These are phyloP conservation scores for Meiosimyza platycephala DNA, from an alignment of 2,888 invertebrate species.

Conservation along the genomic window DNA sequence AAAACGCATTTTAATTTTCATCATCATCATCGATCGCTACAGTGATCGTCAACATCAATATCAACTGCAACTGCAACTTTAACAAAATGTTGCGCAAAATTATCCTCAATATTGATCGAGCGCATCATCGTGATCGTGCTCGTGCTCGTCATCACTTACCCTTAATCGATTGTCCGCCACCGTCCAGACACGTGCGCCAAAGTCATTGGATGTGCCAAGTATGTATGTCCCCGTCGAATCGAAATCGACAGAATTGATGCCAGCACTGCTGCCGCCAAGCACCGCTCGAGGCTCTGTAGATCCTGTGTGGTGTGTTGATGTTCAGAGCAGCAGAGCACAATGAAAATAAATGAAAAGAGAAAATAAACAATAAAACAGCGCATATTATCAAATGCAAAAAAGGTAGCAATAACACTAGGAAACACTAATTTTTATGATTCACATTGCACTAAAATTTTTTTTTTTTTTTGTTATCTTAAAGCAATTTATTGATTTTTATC, in stretches of 20 bases:
- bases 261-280: constrained; percentile 93
- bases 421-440: too few species aligned
- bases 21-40: constrained; percentile 8
- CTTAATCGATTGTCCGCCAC: constrained; percentile 89
- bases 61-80: constrained; percentile 4
- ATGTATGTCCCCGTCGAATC: constrained; percentile 89
- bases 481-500: too few species aligned
- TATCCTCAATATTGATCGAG: too few species aligned
- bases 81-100: too few species aligned
- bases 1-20: constrained; percentile 15
- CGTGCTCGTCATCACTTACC: constrained; percentile 70
- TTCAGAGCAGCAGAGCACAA: constrained; percentile 24
- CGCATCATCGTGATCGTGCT: constrained; percentile 3
- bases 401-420: too few species aligned
- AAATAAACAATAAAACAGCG: constrained; percentile 10
- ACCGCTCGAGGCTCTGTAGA: constrained; percentile 79
- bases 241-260: constrained; percentile 96
- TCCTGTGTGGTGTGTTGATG: constrained; percentile 67
- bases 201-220: constrained; percentile 95
- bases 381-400: background rate
- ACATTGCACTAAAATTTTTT: too few species aligned
- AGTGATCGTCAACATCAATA: background rate
- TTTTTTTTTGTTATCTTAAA: too few species aligned
- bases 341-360: background rate
- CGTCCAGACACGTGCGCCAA: constrained; percentile 96